Base-by-base conservation (phyloP, 2,113 vertebrate genomes). In the Chamaetylas fuelleborni region DNA sequence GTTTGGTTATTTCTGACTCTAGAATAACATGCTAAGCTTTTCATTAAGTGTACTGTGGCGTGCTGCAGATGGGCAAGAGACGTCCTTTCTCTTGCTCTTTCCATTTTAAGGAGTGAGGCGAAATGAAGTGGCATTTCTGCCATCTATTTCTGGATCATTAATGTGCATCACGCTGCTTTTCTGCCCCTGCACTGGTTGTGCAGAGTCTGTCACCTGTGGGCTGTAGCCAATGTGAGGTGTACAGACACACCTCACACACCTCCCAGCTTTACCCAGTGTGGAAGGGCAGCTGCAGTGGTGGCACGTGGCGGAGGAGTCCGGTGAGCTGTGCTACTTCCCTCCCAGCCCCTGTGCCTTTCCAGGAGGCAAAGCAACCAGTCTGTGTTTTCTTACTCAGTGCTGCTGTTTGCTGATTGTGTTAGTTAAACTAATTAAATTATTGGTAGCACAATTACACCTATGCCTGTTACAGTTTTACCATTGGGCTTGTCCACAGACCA, bases 361-460 rank as follows among this genome's bases (percentile, higher is more conserved):
- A 36, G 34, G 28, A 72, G 33, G 24, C 31, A 34, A 20, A 70
- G 38, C 29, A 25, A 17, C 40, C 57, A 31, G 36, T 7, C 48
- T 0, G 0, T 28, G 33, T 36, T 67, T 50, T 19, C 24, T 10
- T 1, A 0, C 24, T 71, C 4, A 1, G 20, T 86, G 53, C 28
- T 78, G 53, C 25, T 61, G 16, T 77, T 87, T 69, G 50, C 67
- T 53, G 43, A 29, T 58, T 2, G 1, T 1, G 0, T 70, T 91
- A 74, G 54, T n/a, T 28, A 4, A 76, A 36, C 57, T 74, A 47
- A 93, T 74, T 45, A 54, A 88, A n/a, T 84, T 67, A 54, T 26
- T 78, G 33, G 31, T 42, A 74, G 29, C 38, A 33, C 67, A 34
- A 23, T 74, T 62, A 22, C 22, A 56, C 14, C 24, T 65, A 1